These are phyloP conservation scores for Meteorus cinctellus DNA, from an alignment of 2,888 invertebrate genomes.

Conservation along the genomic window DNA sequence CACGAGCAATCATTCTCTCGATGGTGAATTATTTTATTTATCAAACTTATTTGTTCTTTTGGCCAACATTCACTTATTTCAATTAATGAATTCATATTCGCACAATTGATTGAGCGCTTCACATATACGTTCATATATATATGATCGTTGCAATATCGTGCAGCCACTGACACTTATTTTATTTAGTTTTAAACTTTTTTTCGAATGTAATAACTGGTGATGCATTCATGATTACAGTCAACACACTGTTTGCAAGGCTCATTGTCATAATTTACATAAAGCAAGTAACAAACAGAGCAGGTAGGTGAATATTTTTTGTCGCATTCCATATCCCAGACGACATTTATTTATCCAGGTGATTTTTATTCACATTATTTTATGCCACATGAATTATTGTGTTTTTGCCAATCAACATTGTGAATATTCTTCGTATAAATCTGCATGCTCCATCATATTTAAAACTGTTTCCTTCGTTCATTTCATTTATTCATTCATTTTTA, in stretches of 20 bases:
- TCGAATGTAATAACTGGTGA: neutral
- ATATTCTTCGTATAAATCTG: neutral
- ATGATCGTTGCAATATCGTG: slow-evolving; percentile 4
- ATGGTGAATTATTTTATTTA: slow-evolving; percentile 10
- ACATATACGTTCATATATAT: neutral
- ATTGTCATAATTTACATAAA: slow-evolving; percentile 7
- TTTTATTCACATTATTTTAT: neutral
- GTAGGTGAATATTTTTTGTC: neutral
- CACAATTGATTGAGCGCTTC: neutral
- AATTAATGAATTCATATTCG: neutral
- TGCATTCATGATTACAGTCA: slow-evolving; percentile 7
- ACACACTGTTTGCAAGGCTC: slow-evolving; percentile 11
- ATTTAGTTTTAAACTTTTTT: neutral
- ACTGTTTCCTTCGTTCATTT: neutral
- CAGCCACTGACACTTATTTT: slow-evolving; percentile 11
- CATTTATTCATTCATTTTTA: neutral
- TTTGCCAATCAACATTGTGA: neutral
- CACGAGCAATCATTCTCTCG: slow-evolving; percentile 16
- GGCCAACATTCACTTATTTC: neutral
- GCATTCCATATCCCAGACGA: neutral
- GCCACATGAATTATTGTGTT: neutral
- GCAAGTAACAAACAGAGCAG: neutral
- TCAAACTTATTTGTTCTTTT: neutral
- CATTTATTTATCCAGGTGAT: neutral
- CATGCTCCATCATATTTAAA: neutral